phyloP scores from a whole-genome alignment of 2,888 invertebrate genomes.

The Julus scandinavius region DNA sequence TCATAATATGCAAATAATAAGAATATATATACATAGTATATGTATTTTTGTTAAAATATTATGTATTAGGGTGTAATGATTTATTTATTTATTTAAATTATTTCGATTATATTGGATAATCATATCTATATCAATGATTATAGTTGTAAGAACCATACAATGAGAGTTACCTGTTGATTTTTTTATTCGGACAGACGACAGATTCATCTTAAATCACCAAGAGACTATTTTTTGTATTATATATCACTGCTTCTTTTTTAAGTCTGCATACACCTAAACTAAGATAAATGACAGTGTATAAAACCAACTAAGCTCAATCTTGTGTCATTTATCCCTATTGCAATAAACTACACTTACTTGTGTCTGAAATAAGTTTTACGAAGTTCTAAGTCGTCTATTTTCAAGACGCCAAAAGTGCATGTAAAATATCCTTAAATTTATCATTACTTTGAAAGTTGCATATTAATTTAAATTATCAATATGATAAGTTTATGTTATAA shows the following conservation, averaged over 20 bases:
- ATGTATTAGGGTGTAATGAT: too few relatives aligned
- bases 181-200: too few relatives aligned
- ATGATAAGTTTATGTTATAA: neutral
- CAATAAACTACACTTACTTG: slow-evolving; percentile 9
- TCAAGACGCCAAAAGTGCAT: neutral
- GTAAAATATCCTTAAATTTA: neutral
- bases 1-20: neutral
- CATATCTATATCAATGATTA: too few relatives aligned
- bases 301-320: neutral
- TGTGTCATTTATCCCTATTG: neutral
- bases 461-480: neutral
- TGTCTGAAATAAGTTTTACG: neutral
- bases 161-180: too few relatives aligned
- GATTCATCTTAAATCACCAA: too few relatives aligned
- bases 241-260: neutral
- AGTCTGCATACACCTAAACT: slow-evolving; percentile 2
- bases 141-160: too few relatives aligned
- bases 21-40: too few relatives aligned
- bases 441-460: neutral
- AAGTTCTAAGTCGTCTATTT: neutral
- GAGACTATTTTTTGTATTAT: neutral
- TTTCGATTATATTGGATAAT: too few relatives aligned
- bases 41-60: too few relatives aligned
- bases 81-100: too few relatives aligned
- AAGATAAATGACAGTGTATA: neutral